phyloP scores from a whole-genome alignment of 1,140 invertebrate genomes.

The Galendromus occidentalis region DNA sequence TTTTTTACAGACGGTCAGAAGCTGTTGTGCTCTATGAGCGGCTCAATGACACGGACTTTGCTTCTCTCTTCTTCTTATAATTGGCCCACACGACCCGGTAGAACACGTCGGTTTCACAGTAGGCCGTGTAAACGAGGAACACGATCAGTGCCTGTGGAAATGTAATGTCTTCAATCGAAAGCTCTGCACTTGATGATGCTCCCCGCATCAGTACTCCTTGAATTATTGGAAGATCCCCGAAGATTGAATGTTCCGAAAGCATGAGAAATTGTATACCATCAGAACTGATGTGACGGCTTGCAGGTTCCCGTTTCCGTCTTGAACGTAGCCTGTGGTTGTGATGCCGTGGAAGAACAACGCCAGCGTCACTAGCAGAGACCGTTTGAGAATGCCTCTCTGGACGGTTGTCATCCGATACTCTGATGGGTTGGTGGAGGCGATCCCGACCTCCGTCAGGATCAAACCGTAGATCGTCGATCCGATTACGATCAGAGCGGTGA shows the following conservation, averaged over 20 bases:
- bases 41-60: neutral
- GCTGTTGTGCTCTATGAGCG: too few species aligned
- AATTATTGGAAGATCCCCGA: too few species aligned
- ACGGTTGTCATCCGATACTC: neutral
- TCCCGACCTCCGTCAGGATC: neutral
- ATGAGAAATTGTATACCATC: neutral
- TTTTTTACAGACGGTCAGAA: too few species aligned
- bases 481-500: neutral
- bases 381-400: neutral
- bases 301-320: neutral
- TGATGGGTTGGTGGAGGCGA: neutral
- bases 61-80: conserved; percentile 1
- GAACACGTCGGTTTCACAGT: conserved; percentile 5
- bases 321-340: neutral
- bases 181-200: too few species aligned
- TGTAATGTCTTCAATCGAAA: neutral
- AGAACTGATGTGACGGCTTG: neutral
- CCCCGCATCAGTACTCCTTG: too few species aligned
- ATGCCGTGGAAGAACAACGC: conserved; percentile 5
- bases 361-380: neutral
- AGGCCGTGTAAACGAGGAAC: conserved; percentile 3
- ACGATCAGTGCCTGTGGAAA: neutral
- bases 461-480: neutral
- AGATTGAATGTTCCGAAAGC: too few species aligned
- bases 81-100: neutral